Conservation (phyloP, 2,113 vertebrate genomes). For the Panthera tigris region DNA sequence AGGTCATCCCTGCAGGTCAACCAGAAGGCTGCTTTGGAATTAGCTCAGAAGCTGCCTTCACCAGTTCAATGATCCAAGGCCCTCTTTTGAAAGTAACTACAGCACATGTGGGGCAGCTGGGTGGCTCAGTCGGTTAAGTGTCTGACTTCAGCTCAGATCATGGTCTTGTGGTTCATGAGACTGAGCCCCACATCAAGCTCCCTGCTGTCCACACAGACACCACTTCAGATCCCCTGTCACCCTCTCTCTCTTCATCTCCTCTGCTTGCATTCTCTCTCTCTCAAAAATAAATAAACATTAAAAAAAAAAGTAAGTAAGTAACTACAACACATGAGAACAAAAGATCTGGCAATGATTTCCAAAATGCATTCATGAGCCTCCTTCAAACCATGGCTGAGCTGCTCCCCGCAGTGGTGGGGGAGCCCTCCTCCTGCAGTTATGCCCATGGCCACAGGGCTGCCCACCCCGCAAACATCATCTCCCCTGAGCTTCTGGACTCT, state of each 20-base stretch:
- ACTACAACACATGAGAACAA: neutral
- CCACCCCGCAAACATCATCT: neutral
- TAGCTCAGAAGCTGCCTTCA: neutral
- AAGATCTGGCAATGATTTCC: neutral
- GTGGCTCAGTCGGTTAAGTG: too few species aligned
- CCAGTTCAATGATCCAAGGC: rapidly evolving
- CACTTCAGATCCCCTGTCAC: too few species aligned
- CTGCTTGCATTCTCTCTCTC: too few species aligned
- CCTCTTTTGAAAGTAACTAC: neutral
- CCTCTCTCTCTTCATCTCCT: too few species aligned
- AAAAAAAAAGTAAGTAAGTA: neutral
- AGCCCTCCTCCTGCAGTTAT: rapidly evolving
- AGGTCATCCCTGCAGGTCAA: neutral
- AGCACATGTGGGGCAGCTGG: neutral
- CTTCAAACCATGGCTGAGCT: neutral
- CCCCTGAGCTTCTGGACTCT: neutral
- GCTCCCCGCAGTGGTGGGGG: neutral
- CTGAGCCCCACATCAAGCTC: too few species aligned
- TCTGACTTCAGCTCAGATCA: too few species aligned
- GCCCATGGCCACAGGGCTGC: neutral
- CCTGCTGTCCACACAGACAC: too few species aligned
- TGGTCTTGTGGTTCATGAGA: too few species aligned
- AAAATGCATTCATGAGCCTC: neutral
- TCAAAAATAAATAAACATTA: too few species aligned
- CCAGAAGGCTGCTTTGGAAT: neutral